These are phyloP conservation scores for Metopia argyrocephala DNA, from an alignment of 2,888 invertebrate species.

Conservation along the genomic window DNA sequence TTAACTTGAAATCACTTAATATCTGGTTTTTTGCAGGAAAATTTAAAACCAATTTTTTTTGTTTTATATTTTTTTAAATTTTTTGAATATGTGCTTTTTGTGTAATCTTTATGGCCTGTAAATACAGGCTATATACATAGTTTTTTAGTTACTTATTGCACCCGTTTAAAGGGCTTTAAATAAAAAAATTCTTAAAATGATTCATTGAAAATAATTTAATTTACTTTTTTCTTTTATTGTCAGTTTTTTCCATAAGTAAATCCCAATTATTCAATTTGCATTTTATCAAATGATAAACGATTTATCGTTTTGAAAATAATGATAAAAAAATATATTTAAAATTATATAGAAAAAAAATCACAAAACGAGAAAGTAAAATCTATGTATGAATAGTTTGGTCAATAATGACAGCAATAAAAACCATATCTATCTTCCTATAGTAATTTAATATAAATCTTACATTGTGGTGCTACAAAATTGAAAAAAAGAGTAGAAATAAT, in stretches of 20 bases:
- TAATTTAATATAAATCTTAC: conserved; percentile 33
- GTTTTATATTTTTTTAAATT: too few species aligned
- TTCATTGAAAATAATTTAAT: background rate
- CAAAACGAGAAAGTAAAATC: background rate
- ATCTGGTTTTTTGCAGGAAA: too few species aligned
- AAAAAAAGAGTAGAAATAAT: background rate
- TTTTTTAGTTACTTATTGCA: background rate
- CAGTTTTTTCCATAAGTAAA: background rate
- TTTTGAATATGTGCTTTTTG: too few species aligned
- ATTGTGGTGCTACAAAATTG: background rate
- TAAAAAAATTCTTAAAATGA: background rate
- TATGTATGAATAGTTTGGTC: background rate
- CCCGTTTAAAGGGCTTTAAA: background rate
- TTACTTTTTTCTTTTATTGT: background rate
- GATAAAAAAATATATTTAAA: conserved; percentile 18
- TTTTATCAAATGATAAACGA: conserved; percentile 19
- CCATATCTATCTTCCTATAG: too few species aligned
- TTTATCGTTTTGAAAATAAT: background rate
- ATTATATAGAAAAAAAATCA: background rate
- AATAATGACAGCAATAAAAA: conserved; percentile 12
- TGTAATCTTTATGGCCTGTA: too few species aligned
- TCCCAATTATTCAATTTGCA: conserved; percentile 35
- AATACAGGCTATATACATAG: too few species aligned
- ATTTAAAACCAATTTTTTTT: background rate
- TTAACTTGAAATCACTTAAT: too few species aligned